Conservation (phyloP, 1,140 invertebrate species). For the Brachionus asplanchnoidis region DNA sequence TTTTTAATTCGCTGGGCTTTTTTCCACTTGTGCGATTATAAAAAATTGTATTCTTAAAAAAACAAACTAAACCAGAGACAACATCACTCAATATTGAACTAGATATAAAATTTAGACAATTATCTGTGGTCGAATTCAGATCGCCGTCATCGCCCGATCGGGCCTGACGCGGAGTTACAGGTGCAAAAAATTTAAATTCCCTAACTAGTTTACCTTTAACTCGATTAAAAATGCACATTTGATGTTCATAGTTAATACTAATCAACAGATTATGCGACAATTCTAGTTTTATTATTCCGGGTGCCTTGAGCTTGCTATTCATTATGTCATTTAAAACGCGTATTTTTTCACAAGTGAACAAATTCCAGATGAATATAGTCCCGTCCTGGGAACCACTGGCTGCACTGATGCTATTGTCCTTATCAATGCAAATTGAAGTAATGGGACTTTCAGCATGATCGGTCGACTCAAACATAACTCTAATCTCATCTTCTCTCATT, state of each 20-base stretch:
- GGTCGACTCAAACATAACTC: not conserved
- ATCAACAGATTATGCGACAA: not conserved
- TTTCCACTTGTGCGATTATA: not conserved
- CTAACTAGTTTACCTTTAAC: not conserved
- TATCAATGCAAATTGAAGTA: slow-evolving; percentile 15
- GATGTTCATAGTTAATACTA: not conserved
- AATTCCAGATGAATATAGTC: slow-evolving; percentile 10
- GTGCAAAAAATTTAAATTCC: slow-evolving; percentile 22
- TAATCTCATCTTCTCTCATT: not conserved
- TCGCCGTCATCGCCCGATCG: not conserved
- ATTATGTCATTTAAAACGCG: not conserved
- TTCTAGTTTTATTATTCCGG: not conserved
- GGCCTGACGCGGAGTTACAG: not conserved
- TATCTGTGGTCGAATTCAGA: not conserved
- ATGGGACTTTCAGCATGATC: slow-evolving; percentile 12
- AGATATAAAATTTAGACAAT: slow-evolving; percentile 1
- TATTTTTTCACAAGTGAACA: slow-evolving; percentile 18
- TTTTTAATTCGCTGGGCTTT: not conserved
- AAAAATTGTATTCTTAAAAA: not conserved
- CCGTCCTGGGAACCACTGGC: slow-evolving; percentile 11
- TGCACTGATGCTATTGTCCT: not conserved
- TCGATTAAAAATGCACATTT: slow-evolving; percentile 27
- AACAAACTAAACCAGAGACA: not conserved
- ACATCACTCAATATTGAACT: not conserved
- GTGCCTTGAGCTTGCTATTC: not conserved